Base-by-base conservation (phyloP, 1,140 invertebrate genomes). In the Cotesia glomerata region DNA sequence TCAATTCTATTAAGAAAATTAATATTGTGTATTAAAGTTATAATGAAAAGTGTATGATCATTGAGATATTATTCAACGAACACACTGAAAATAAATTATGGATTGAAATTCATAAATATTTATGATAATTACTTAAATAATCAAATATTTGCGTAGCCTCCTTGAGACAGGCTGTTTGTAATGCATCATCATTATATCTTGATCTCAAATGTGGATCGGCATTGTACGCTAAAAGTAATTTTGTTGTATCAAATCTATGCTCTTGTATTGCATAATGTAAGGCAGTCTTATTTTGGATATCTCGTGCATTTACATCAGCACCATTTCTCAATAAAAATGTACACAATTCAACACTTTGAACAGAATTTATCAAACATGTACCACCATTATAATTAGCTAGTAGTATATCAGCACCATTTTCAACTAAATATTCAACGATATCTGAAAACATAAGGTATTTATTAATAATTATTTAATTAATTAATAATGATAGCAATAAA, bases 201-300 rank as follows among this genome's bases (percentile, higher is more conserved):
- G 94, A 95, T 74, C 89, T 89, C 13, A 93, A 88, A 84, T 90
- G 90, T 18, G 93, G 93, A 88, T 95, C 90, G 0, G 96, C 95
- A 62, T 93, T 93, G 87, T 93, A 88, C 61, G 92, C 89, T 45
- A 98, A 84, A 26, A 98, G 84, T 45, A 98, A 86, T 78, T 93
- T 93, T 0, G 94, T 95, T 3, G 95, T 96, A 84, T 95, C 95
- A 79, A 95, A 88, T 74, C 93, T 90, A 78, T 95, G 93, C 85
- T 96, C 95, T 81, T 96, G 94, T 74, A 97, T 96, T 0, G 96
- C 95, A 87, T 98, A 97, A 89, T 98, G 96, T 71, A 98, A 88
- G 35, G 95, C 96, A 74, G 95, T 95, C 86, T 97, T 97, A 77
- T 93, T 92, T 83, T 97, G 95, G 77, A 95, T 95, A 86, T 98